phyloP scores from a whole-genome alignment of 23 tunicate species.

The Aplidium turbinatum region DNA sequence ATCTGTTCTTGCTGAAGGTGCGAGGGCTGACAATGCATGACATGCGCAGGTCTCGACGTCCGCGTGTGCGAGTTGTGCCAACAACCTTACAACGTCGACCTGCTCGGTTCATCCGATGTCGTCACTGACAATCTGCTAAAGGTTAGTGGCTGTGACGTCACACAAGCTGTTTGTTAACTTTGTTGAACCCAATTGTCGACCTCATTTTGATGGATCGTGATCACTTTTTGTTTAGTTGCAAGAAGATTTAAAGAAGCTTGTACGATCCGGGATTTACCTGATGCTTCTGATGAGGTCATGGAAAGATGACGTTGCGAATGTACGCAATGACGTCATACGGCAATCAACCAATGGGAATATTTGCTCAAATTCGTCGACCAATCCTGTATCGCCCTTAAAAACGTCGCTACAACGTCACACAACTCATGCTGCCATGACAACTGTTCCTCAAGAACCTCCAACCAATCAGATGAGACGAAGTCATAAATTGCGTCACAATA shows the following conservation, averaged over 20 bases:
- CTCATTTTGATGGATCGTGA: not conserved
- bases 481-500: too few species aligned
- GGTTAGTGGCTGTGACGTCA: too few species aligned
- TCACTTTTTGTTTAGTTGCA: conserved; percentile 7
- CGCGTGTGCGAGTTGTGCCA: conserved; percentile 71
- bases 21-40: not conserved
- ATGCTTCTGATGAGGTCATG: conserved; percentile 13
- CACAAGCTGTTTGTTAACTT: too few species aligned
- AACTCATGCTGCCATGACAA: too few species aligned
- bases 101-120: conserved; percentile 68
- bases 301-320: conserved; percentile 11
- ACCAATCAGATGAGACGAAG: too few species aligned
- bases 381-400: too few species aligned
- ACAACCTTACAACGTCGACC: conserved; percentile 55
- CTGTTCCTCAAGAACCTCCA: too few species aligned
- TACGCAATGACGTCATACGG: too few species aligned
- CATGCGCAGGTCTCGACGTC: conserved; percentile 51
- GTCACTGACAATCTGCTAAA: conserved; percentile 43
- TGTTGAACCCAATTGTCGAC: too few species aligned
- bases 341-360: too few species aligned
- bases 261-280: conserved; percentile 25
- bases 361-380: too few species aligned
- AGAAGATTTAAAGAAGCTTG: conserved; percentile 34
- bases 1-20: not conserved
- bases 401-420: too few species aligned